Conservation (phyloP, 2,888 invertebrate genomes). For the Chesias legatella region DNA sequence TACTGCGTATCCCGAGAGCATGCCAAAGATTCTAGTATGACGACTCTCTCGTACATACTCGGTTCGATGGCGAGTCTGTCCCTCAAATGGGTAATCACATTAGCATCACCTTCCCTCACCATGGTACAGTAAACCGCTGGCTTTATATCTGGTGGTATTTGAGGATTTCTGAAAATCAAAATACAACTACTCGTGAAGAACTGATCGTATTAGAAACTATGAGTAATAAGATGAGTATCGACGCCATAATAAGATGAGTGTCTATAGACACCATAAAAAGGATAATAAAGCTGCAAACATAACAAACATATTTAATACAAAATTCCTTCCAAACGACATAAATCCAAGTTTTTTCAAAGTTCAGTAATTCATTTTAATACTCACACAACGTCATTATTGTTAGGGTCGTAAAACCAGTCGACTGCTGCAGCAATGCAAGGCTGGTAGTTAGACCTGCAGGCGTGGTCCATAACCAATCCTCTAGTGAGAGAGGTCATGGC, state of each 20-base stretch:
- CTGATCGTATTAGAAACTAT: background rate
- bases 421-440: constrained; percentile 69
- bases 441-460: constrained; percentile 56
- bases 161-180: constrained; percentile 49
- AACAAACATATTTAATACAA: no score
- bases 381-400: constrained; percentile 52
- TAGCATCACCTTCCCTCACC: constrained; percentile 83
- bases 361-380: constrained; percentile 28
- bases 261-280: no score
- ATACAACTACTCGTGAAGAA: constrained; percentile 1
- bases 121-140: constrained; percentile 88
- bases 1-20: constrained; percentile 83
- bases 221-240: no score
- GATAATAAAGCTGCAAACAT: no score
- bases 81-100: constrained; percentile 86
- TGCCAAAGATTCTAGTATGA: constrained; percentile 85
- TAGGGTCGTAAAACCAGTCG: constrained; percentile 63
- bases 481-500: constrained; percentile 58
- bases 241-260: no score
- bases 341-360: background rate
- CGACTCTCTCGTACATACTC: constrained; percentile 86
- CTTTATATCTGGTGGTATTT: constrained; percentile 74
- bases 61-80: constrained; percentile 81
- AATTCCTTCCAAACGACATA: no score
- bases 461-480: constrained; percentile 71